phyloP scores from a whole-genome alignment of 2,113 vertebrate genomes.

The Falco punctatus region DNA sequence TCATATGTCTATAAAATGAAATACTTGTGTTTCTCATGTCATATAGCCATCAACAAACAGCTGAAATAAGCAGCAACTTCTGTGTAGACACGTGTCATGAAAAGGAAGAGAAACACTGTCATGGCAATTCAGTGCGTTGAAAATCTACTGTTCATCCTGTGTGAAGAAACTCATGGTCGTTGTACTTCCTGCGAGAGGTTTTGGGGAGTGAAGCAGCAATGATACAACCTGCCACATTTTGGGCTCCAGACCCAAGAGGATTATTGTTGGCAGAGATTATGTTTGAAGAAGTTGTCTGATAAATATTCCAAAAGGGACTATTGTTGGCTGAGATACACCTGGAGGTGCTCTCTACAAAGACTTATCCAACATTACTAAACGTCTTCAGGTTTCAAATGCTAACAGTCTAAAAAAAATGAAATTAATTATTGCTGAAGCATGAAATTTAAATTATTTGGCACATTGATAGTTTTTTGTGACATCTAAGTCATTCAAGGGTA shows the following conservation, averaged over 20 bases:
- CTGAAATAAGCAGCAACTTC: not conserved
- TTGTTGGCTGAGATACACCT: not conserved
- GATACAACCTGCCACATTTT: not conserved
- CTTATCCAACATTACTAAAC: not conserved
- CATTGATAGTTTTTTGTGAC: not conserved
- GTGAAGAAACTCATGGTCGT: not conserved
- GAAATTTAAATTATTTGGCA: not conserved
- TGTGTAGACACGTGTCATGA: not conserved
- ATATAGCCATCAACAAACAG: not conserved
- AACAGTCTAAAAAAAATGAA: not conserved
- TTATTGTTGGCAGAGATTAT: not conserved
- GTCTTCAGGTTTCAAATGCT: not conserved
- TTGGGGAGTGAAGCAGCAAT: not conserved
- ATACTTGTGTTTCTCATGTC: not conserved
- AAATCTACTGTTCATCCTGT: not conserved
- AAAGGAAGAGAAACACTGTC: not conserved
- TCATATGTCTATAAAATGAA: not conserved
- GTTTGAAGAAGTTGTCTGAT: not conserved
- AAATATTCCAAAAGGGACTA: not conserved
- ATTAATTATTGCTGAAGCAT: not conserved
- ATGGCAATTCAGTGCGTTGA: not conserved
- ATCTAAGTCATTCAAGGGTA: not conserved
- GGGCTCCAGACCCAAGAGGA: not conserved
- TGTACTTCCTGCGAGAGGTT: not conserved
- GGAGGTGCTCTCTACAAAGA: not conserved